Evolutionary conservation across 1,140 invertebrate species (phyloP), one percentile per base, ranked within the genome.

Genomic region (Parapsyche elsis): DNA sequence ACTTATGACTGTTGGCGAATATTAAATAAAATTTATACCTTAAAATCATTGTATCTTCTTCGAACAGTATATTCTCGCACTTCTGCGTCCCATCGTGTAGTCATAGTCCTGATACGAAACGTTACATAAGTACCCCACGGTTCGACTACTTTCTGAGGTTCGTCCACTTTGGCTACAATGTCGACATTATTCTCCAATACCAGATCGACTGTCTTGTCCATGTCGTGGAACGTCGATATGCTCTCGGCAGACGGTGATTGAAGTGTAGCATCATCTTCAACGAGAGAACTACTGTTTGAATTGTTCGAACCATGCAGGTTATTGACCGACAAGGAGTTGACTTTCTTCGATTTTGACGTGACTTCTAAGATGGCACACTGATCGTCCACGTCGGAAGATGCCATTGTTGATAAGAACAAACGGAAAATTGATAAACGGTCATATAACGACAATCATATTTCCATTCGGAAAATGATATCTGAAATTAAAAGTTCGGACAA

Each of bases 81-180:
- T 57, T 91, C 90, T 87, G 91, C 93, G 84, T 94, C 93, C 84
- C 91, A 89, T 82, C 93, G 88, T 12, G 91, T 91, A 86, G 93
- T 92, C 85, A 90, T 92, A 0, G 93, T 93, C 14, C 91, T 91
- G 24, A 94, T 90, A 59, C 93, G 88, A 84, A 94, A 95, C 49
- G 93, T 93, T 64, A 95, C 93, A 83, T 92, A 95, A 0, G 93
- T 94, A 85, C 94, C 94, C 82, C 94, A 89, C 0, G 93, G 92
- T 82, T 93, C 93, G 16, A 93, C 89, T 86, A 94, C 93, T 85
- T 94, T 95, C 81, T 94, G 93, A n/a, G 94, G 94, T 88, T 93
- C 93, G 81, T 94, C 94, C 19, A 95, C 93, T 86, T 91, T 89
- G 0, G 94, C 90, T 85, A 92, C 91, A 10, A 94, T 85, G 85